A percentile compares a stretch with the other conserved stretches of the same genome.
Conservation (phyloP, 2,888 invertebrate genomes). For the Tetheella fluctuosa region DNA sequence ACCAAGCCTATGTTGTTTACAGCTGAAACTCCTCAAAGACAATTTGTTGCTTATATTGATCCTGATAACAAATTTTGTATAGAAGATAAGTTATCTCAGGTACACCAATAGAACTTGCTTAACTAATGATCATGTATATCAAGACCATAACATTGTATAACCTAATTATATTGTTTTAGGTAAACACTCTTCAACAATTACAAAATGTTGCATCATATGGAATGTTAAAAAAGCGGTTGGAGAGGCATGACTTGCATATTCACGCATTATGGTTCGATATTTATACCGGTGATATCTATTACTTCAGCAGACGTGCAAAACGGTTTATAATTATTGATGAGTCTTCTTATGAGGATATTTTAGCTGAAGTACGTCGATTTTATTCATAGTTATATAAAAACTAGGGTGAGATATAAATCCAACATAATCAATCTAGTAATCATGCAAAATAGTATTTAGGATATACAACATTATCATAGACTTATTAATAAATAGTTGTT, state of each 20-base stretch:
- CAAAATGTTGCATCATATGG: conserved; percentile 97
- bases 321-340: conserved; percentile 94
- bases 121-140: no score
- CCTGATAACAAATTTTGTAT: conserved; percentile 94
- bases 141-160: no score
- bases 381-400: conserved; percentile 85
- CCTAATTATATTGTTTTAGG: conserved; percentile 66
- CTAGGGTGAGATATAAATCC: no score
- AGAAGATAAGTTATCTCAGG: conserved; percentile 97
- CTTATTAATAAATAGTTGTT: no score
- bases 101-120: conserved; percentile 50
- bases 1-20: conserved; percentile 92
- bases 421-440: neutral
- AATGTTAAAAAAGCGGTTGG: conserved; percentile 92
- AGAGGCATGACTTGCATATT: conserved; percentile 92
- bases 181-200: conserved; percentile 95
- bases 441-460: no score
- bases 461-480: no score
- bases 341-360: conserved; percentile 88
- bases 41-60: conserved; percentile 97
- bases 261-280: conserved; percentile 99
- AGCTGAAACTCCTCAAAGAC: conserved; percentile 93
- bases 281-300: conserved; percentile 97
- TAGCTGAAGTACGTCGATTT: conserved; percentile 90
- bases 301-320: conserved; percentile 95